Conservation (phyloP, 2,113 vertebrate genomes). For the Ciconia stormi region DNA sequence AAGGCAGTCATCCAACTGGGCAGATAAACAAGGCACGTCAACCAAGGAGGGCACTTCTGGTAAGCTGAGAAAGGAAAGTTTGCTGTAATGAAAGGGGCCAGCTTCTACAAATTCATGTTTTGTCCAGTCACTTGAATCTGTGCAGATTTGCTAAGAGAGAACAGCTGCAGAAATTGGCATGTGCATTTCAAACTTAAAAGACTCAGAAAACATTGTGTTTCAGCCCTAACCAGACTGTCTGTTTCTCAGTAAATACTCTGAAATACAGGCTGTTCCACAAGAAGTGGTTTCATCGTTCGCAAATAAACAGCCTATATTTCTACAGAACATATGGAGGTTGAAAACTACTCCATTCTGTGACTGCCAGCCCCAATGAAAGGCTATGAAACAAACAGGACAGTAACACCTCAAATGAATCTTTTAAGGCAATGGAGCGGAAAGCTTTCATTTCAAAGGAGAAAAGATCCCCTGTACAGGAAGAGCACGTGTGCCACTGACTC, state of each 20-base stretch:
- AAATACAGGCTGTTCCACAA: conserved; percentile 32
- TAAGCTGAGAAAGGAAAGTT: conserved; percentile 78
- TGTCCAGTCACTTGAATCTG: neutral
- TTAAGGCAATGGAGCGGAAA: neutral
- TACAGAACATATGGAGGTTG: neutral
- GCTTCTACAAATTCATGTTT: neutral
- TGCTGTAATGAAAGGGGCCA: neutral
- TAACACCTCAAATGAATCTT: neutral
- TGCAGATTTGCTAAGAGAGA: neutral
- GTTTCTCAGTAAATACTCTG: conserved; percentile 33
- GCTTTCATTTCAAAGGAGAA: neutral
- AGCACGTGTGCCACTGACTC: neutral
- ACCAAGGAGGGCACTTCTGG: conserved; percentile 96
- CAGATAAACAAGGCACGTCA: conserved; percentile 93
- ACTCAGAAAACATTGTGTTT: neutral
- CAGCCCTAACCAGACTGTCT: conserved; percentile 14
- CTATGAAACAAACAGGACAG: neutral
- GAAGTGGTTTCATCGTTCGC: neutral
- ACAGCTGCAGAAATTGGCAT: conserved; percentile 42
- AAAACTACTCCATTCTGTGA: neutral
- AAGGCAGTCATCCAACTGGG: conserved; percentile 93
- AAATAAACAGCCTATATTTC: neutral
- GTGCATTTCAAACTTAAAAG: conserved; percentile 2
- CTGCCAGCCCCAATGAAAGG: neutral
- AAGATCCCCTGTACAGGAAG: neutral